A percentile compares a stretch with the other conserved stretches of the same genome.
These are phyloP conservation scores for Teleogryllus occipitalis DNA, from an alignment of 1,140 invertebrate species.

Conservation along the genomic window DNA sequence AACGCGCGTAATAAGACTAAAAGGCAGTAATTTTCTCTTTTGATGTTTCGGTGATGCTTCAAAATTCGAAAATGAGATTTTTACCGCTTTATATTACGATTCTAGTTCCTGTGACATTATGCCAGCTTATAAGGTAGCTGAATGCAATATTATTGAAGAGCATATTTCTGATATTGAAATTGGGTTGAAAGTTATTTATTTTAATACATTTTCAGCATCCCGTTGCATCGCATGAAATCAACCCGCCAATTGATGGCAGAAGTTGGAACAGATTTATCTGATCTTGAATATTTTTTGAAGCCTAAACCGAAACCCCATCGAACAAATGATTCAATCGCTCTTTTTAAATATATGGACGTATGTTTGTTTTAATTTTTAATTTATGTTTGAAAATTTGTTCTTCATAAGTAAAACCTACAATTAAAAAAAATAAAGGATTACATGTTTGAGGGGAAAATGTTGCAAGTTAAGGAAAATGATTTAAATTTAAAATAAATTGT, in stretches of 20 bases:
- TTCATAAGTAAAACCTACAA: not conserved
- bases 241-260: conserved; percentile 8
- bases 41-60: too few species aligned
- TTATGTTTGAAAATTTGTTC: not conserved
- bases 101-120: too few species aligned
- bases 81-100: too few species aligned
- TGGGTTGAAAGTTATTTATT: too few species aligned
- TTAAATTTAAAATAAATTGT: not conserved
- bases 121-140: too few species aligned
- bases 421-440: not conserved
- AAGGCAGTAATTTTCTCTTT: too few species aligned
- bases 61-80: too few species aligned
- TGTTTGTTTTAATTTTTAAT: conserved; percentile 20
- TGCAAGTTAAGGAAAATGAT: not conserved
- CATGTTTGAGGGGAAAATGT: not conserved
- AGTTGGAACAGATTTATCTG: conserved; percentile 7
- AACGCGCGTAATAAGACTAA: too few species aligned
- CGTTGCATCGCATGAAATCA: conserved; percentile 13
- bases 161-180: too few species aligned
- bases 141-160: too few species aligned
- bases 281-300: not conserved
- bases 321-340: conserved; percentile 31
- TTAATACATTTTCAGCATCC: conserved; percentile 14
- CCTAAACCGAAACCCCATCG: conserved; percentile 19
- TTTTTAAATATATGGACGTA: conserved; percentile 35